Evolutionary conservation across 2,113 vertebrate species (phyloP).

Genomic region (Furnarius figulus): DNA sequence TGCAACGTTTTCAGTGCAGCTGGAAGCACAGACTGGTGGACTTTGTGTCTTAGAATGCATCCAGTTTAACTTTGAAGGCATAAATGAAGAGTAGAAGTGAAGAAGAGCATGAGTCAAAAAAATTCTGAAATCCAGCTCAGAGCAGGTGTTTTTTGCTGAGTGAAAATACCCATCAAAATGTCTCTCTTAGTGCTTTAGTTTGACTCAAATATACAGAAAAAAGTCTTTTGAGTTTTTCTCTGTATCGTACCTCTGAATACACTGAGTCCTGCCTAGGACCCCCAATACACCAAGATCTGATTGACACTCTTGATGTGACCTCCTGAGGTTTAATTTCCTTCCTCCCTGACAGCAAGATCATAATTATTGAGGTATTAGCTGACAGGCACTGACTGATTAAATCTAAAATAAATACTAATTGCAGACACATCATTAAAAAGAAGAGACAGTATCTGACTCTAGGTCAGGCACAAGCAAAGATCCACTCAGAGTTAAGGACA

Average conservation of each 20-base stretch:
- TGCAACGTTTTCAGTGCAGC: not conserved
- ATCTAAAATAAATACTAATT: conserved; percentile 50
- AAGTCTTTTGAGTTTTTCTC: not conserved
- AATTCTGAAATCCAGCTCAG: not conserved
- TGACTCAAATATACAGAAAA: not conserved
- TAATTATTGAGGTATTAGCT: conserved; percentile 30
- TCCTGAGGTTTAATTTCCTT: conserved; percentile 34
- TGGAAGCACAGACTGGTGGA: not conserved
- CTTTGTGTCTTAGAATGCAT: not conserved
- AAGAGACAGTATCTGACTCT: not conserved
- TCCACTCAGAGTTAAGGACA: not conserved
- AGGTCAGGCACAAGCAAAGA: not conserved
- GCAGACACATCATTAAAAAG: not conserved
- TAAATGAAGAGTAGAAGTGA: not conserved
- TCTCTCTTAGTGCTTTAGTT: not conserved
- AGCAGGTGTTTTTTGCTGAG: not conserved
- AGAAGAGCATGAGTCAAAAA: not conserved
- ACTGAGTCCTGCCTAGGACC: not conserved
- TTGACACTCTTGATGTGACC: not conserved
- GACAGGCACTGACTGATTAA: conserved; percentile 26
- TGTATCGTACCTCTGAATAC: not conserved
- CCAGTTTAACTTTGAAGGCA: not conserved
- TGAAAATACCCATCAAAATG: not conserved
- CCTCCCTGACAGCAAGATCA: conserved; percentile 1
- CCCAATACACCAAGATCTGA: not conserved